Evolutionary conservation across 2,113 vertebrate species (phyloP).

Genomic region (Oryzias melastigma): DNA sequence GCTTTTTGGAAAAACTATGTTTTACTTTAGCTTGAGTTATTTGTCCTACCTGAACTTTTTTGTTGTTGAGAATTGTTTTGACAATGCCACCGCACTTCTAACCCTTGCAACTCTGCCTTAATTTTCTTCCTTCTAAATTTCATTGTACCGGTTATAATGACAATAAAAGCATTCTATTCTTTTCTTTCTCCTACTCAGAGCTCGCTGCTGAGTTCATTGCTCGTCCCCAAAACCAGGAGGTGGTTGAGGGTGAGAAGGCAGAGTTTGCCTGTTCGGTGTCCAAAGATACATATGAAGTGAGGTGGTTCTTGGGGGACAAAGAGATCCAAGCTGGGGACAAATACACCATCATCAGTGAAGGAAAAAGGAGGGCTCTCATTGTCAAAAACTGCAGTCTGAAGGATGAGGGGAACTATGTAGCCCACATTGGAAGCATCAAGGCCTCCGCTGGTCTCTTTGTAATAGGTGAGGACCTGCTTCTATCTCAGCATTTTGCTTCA

Average conservation of each 20-base stretch:
- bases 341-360: constrained; percentile 87
- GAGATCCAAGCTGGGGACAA: constrained; percentile 85
- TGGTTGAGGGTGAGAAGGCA: constrained; percentile 93
- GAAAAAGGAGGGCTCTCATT: constrained; percentile 87
- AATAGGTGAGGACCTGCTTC: constrained; percentile 80
- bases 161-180: no score
- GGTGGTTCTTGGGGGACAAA: constrained; percentile 85
- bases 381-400: constrained; percentile 84
- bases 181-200: constrained; percentile 75
- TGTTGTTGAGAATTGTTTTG: no score
- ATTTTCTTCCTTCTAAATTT: no score
- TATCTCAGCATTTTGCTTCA: no score
- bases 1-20: no score
- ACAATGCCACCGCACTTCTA: no score
- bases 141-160: no score
- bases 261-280: constrained; percentile 94
- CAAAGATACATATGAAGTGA: constrained; percentile 88
- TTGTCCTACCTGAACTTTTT: no score
- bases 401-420: constrained; percentile 86
- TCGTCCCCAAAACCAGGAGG: constrained; percentile 90
- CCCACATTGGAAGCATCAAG: constrained; percentile 83
- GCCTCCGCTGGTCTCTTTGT: constrained; percentile 87
- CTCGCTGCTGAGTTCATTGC: constrained; percentile 96
- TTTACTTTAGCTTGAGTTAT: no score
- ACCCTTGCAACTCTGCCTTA: no score